Evolutionary conservation across 1,140 invertebrate species (phyloP).

Genomic region (Tetramorium parvispinum): DNA sequence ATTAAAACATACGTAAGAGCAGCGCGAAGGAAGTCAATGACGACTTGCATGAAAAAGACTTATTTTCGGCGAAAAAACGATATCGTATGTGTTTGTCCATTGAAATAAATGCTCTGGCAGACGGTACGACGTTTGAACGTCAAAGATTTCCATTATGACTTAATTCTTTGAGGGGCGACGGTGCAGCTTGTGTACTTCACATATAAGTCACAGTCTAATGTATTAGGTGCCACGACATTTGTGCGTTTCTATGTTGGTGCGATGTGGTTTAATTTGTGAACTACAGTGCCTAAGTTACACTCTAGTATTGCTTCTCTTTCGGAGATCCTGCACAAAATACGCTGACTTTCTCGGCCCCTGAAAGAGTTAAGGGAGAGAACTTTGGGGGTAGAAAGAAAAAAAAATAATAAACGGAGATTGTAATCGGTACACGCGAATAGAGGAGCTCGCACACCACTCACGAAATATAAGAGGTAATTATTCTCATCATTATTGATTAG

Average conservation of each 20-base stretch:
- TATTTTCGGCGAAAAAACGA: slow-evolving; percentile 17
- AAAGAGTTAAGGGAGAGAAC: slow-evolving; percentile 41
- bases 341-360: slow-evolving; percentile 42
- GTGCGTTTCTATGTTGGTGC: slow-evolving; percentile 56
- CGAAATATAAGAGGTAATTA: slow-evolving; percentile 63
- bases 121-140: slow-evolving; percentile 9
- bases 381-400: slow-evolving; percentile 2
- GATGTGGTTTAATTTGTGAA: slow-evolving; percentile 58
- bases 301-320: slow-evolving; percentile 31
- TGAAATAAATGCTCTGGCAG: neutral
- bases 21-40: neutral
- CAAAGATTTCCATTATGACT: slow-evolving; percentile 30
- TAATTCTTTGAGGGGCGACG: slow-evolving; percentile 61
- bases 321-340: slow-evolving; percentile 24
- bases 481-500: slow-evolving; percentile 82
- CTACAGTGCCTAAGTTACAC: slow-evolving; percentile 60
- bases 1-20: slow-evolving; percentile 14
- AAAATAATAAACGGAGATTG: neutral
- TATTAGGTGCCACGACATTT: slow-evolving; percentile 35
- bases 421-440: slow-evolving; percentile 33
- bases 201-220: slow-evolving; percentile 26
- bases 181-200: slow-evolving; percentile 41
- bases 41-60: slow-evolving; percentile 9
- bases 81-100: slow-evolving; percentile 35
- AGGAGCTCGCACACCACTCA: slow-evolving; percentile 51